Evolutionary conservation across 1,140 invertebrate genomes (phyloP).

Genomic region (Luehdorfia chinensis): DNA sequence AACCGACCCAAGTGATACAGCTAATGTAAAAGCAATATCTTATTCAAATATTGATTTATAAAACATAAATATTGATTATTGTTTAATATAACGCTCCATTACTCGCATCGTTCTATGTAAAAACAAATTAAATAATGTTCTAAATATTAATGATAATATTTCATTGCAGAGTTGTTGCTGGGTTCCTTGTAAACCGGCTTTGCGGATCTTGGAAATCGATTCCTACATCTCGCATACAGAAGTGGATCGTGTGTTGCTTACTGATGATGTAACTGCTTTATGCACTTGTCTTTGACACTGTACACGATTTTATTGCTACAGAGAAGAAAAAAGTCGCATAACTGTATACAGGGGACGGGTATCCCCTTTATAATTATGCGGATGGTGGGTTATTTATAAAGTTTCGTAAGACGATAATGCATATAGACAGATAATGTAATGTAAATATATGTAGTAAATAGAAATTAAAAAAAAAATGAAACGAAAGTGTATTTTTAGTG

Average conservation of each 20-base stretch:
- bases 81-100: too few species aligned
- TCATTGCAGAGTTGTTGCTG: slow-evolving; percentile 3
- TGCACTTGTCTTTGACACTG: slow-evolving; percentile 8
- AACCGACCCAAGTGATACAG: too few species aligned
- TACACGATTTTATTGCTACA: slow-evolving; percentile 5
- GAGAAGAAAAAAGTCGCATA: slow-evolving; percentile 7
- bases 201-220: slow-evolving; percentile 18
- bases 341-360: not conserved
- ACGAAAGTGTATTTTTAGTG: too few species aligned
- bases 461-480: too few species aligned
- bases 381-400: too few species aligned
- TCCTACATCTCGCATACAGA: slow-evolving; percentile 15
- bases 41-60: too few species aligned
- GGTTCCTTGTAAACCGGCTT: slow-evolving; percentile 16
- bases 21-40: too few species aligned
- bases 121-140: slow-evolving; percentile 9
- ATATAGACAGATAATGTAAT: too few species aligned
- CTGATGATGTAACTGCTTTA: slow-evolving; percentile 5
- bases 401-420: too few species aligned
- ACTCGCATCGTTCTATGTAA: not conserved
- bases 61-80: too few species aligned
- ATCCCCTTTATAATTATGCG: too few species aligned
- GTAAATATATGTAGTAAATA: too few species aligned
- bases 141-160: slow-evolving; percentile 8
- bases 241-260: slow-evolving; percentile 13